Conservation (phyloP, 2,888 invertebrate genomes). For the Steromphala cineraria region DNA sequence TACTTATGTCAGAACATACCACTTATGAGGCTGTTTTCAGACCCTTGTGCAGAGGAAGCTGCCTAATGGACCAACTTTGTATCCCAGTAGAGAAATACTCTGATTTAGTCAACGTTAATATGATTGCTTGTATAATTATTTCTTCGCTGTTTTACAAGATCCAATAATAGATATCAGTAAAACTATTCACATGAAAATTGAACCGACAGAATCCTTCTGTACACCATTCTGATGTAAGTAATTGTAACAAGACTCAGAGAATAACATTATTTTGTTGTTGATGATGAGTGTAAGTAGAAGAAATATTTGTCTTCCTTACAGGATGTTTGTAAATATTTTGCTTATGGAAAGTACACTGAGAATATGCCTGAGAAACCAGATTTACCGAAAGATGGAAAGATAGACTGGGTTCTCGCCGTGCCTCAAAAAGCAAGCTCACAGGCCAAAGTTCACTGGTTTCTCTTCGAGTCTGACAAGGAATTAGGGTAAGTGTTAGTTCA, state of each 20-base stretch:
- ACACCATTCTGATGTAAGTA: too few relatives aligned
- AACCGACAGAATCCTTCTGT: too few relatives aligned
- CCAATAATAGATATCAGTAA: too few relatives aligned
- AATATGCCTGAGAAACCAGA: slow-evolving; percentile 86
- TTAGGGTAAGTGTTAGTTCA: slow-evolving; percentile 81
- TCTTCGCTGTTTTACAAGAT: too few relatives aligned
- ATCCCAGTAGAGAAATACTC: too few relatives aligned
- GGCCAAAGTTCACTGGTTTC: slow-evolving; percentile 87
- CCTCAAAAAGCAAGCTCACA: slow-evolving; percentile 81
- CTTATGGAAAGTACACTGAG: slow-evolving; percentile 86
- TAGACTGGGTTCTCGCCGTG: slow-evolving; percentile 86
- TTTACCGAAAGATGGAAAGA: slow-evolving; percentile 82
- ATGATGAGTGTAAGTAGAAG: neutral
- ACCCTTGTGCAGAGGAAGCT: too few relatives aligned
- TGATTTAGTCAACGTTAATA: too few relatives aligned
- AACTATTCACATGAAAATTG: too few relatives aligned
- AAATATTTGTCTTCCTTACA: slow-evolving; percentile 22
- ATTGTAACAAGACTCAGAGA: neutral
- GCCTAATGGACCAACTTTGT: too few relatives aligned
- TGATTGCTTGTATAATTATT: too few relatives aligned
- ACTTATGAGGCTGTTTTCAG: too few relatives aligned
- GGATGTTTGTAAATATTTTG: slow-evolving; percentile 63
- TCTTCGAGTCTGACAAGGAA: slow-evolving; percentile 86
- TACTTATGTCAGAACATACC: too few relatives aligned
- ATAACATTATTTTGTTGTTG: neutral